A percentile compares a stretch with the other conserved stretches of the same genome.
These are phyloP conservation scores for Caenorhabditis sulstoni DNA, from an alignment of 2,888 invertebrate genomes.

Conservation along the genomic window DNA sequence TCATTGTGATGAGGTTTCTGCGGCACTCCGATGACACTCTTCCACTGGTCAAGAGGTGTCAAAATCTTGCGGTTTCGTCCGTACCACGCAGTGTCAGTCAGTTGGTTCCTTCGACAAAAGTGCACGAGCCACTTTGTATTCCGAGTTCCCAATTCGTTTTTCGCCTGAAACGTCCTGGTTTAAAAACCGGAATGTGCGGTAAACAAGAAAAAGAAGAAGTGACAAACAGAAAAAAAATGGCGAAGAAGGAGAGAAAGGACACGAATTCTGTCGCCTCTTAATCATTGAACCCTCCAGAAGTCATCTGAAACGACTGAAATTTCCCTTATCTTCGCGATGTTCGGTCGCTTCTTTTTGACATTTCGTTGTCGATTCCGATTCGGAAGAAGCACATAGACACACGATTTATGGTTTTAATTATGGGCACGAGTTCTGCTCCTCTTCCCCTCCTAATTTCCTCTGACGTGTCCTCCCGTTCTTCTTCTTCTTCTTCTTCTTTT, in stretches of 20 bases:
- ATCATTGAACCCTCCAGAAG: constrained; percentile 8
- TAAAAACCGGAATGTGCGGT: too few relatives aligned
- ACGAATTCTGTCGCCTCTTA: too few relatives aligned
- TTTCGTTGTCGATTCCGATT: neutral
- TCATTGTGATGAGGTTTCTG: constrained; percentile 13
- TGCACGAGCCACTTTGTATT: neutral
- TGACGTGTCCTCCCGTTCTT: neutral
- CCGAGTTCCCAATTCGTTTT: too few relatives aligned
- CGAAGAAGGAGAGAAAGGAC: neutral
- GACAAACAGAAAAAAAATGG: too few relatives aligned
- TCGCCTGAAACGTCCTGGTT: too few relatives aligned
- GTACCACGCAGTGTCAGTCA: too few relatives aligned
- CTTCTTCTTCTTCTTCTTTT: constrained; percentile 7
- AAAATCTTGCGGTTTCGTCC: constrained; percentile 7
- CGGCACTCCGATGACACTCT: neutral
- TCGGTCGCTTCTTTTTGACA: neutral
- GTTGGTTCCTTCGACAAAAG: too few relatives aligned
- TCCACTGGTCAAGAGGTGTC: neutral
- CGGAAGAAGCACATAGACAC: neutral
- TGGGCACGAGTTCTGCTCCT: neutral
- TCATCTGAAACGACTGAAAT: neutral
- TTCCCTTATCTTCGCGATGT: neutral
- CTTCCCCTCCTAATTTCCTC: neutral
- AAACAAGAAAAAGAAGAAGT: too few relatives aligned
- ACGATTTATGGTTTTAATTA: constrained; percentile 16